Base-by-base conservation (phyloP, 2,797 vertebrate genomes). In the Anabacerthia variegaticeps region DNA sequence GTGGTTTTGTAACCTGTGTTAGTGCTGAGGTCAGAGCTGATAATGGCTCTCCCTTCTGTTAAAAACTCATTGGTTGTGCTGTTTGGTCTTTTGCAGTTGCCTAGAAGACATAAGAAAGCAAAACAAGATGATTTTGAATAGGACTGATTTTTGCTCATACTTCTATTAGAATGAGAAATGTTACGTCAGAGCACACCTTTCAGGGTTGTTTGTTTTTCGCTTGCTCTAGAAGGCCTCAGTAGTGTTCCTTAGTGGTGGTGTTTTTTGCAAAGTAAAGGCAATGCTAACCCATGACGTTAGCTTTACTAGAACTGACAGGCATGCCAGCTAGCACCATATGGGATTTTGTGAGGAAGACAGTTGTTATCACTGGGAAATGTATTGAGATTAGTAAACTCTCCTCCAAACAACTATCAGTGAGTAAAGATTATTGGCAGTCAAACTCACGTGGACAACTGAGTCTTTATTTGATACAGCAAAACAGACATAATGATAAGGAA, bases 291-390 rank as follows among this genome's bases (percentile, higher is more conserved):
- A 55, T 36, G 56, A 77, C 34, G 54, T 78, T 95, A 93, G 48
- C 43, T 12, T 44, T 72, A 46, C 48, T 41, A 49, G 46, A 73
- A 37, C 71, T 55, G 92, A 92, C 43, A 86, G 58, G 66, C 80
- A 34, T 62, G 66, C 77, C 74, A 76, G 55, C 54, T 78, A 79
- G 34, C 7, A 8, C 92, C 80, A 84, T 93, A 86, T 86, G 88
- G 75, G 85, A 85, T 51, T 78, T 90, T 84, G 46, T 90, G 69
- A 92, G 58, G 44, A 94, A 84, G 76, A 59, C 88, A 94, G 80
- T 77, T 93, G 77, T 92, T 96, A 76, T 63, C 80, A 61, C 80
- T 76, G 44, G 48, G 52, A 93, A 87, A 23, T 66, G 43, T 23
- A 79, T 5, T 87, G 63, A 93, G 71, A 87, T 85, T 49, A 63